These are phyloP conservation scores for Pteria penguin DNA, from an alignment of 2,888 invertebrate genomes.

Conservation along the genomic window DNA sequence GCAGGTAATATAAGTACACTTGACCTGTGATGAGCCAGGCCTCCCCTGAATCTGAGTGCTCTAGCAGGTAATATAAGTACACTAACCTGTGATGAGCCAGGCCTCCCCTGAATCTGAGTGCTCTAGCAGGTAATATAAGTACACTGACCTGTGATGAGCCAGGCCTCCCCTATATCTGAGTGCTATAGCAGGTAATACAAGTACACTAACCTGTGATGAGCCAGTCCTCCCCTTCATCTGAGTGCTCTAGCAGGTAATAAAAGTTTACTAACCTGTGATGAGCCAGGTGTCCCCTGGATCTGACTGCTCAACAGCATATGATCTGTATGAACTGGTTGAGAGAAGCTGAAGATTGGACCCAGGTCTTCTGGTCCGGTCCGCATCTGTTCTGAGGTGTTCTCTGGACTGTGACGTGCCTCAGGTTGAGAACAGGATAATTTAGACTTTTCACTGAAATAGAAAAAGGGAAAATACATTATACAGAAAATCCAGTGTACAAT, in stretches of 20 bases:
- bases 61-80: too few species aligned
- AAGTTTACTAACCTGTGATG: slow-evolving; percentile 74
- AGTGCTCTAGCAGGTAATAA: too few species aligned
- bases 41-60: slow-evolving; percentile 83
- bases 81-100: too few species aligned
- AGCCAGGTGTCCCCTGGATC: slow-evolving; percentile 74
- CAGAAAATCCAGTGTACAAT: too few species aligned
- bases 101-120: too few species aligned
- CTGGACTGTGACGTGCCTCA: slow-evolving; percentile 52
- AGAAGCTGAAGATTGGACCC: slow-evolving; percentile 85
- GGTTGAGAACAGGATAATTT: slow-evolving; percentile 75
- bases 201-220: too few species aligned
- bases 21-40: slow-evolving; percentile 76
- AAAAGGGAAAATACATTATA: too few species aligned
- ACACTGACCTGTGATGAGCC: slow-evolving; percentile 74
- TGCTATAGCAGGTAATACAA: too few species aligned
- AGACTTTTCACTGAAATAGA: slow-evolving; percentile 43
- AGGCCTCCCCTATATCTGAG: slow-evolving; percentile 82
- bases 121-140: too few species aligned
- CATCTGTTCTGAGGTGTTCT: slow-evolving; percentile 55
- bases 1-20: too few species aligned
- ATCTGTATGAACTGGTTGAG: slow-evolving; percentile 91
- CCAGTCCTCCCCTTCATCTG: too few species aligned
- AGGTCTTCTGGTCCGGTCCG: slow-evolving; percentile 50
- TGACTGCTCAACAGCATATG: slow-evolving; percentile 89